These are phyloP conservation scores for Sesia apiformis DNA, from an alignment of 2,888 invertebrate species.

Conservation along the genomic window DNA sequence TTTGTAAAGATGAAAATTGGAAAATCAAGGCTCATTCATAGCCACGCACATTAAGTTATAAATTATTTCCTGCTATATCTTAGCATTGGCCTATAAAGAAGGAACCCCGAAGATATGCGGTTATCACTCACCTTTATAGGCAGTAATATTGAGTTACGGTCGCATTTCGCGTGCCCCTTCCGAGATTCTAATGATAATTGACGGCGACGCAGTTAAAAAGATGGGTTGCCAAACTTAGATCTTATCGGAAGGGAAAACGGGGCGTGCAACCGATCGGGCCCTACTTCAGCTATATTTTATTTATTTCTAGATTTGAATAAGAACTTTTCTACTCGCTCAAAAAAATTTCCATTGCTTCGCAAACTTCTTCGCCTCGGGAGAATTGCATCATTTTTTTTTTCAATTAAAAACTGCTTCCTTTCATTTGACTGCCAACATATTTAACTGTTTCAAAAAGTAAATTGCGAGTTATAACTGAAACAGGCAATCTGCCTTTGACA, in stretches of 20 bases:
- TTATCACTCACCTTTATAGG: slow-evolving; percentile 67
- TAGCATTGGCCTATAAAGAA: slow-evolving; percentile 36
- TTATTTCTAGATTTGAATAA: slow-evolving; percentile 26
- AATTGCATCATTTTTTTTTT: slow-evolving; percentile 6
- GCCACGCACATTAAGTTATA: slow-evolving; percentile 17
- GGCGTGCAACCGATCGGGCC: slow-evolving; percentile 16
- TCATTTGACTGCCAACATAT: neutral
- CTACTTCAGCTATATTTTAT: slow-evolving; percentile 20
- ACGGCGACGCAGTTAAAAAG: slow-evolving; percentile 55
- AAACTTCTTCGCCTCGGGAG: neutral
- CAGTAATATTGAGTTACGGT: slow-evolving; percentile 64
- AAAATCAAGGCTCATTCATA: neutral
- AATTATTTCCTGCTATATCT: slow-evolving; percentile 37
- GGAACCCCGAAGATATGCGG: slow-evolving; percentile 34
- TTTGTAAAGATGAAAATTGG: neutral
- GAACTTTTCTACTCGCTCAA: slow-evolving; percentile 17
- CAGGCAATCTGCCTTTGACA: neutral
- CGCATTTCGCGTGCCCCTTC: slow-evolving; percentile 32
- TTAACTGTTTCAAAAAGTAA: neutral
- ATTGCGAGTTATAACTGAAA: neutral
- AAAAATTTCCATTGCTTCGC: slow-evolving; percentile 29
- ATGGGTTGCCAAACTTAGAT: slow-evolving; percentile 55
- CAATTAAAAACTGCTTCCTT: slow-evolving; percentile 7
- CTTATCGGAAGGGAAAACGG: slow-evolving; percentile 28
- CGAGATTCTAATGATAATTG: slow-evolving; percentile 64